Base-by-base conservation (phyloP, 2,113 vertebrate genomes). In the Pelecanus crispus region DNA sequence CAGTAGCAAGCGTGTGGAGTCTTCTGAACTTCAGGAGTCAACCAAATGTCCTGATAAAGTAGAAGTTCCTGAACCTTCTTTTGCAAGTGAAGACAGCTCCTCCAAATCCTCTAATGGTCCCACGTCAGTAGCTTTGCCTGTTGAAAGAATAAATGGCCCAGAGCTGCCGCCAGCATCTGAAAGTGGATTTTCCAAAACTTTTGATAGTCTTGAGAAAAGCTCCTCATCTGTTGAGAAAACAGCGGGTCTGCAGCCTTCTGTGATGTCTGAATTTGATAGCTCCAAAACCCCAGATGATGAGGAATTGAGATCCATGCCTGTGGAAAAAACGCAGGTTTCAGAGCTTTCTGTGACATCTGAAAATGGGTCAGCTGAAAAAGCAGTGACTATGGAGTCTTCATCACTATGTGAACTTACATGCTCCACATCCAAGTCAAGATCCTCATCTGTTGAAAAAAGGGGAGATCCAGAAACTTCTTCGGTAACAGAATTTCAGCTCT, bases 21-120 rank as follows among this genome's bases (percentile, higher is more conserved):
- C 96, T 87, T 98, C 93, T 97, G 98, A 91, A 95, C 96, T 73
- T 99, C 98, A 47, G 98, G 99, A 49, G 97, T 99, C 29, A 98
- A 72, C 44, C 21, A 95, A 47, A 63, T 81, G 40, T 73, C 55
- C 79, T 72, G 93, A 91, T 53, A 67, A 92, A 34, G 45, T 9
- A 68, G 88, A 67, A 25, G 59, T 62, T 72, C 36, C 88, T 81
- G 97, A 98, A 5, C 77, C 96, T 85, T 95, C 97, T 5, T 44
- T 91, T 84, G 94, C 88, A 87, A 97, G 95, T 80, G 96, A 98
- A 92, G 97, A 93, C 56, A 97, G 96, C 50, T 92, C 92, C 26
- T 97, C 88, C 32, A 97, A 97, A 36, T 98, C 98, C 40, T 98
- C 98, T 53, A 98, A 98, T 47, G 98, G 95, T 72, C 98, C 97